These are phyloP conservation scores for Galeopterus variegatus DNA, from an alignment of 2,113 vertebrate species.

Conservation along the genomic window DNA sequence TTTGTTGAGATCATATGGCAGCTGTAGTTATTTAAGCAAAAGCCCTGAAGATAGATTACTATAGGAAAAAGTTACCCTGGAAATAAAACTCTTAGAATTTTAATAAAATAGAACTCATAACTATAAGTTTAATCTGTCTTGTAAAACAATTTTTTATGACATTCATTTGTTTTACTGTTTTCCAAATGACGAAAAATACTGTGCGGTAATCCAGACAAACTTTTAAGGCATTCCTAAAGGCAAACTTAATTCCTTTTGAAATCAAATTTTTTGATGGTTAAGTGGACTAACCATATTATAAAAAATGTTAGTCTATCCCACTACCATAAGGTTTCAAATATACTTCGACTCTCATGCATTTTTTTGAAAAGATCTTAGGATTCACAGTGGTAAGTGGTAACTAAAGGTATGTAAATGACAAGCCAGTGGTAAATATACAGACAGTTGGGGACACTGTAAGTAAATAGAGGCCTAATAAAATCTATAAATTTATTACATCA, in stretches of 20 bases:
- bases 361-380: background rate
- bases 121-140: slow-evolving; percentile 45
- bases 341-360: background rate
- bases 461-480: background rate
- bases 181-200: slow-evolving; percentile 28
- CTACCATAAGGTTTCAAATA: background rate
- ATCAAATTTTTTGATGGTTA: background rate
- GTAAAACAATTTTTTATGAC: background rate
- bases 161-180: background rate
- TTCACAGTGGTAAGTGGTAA: background rate
- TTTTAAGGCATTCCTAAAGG: background rate
- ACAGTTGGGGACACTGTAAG: background rate
- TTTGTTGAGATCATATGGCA: background rate
- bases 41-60: background rate
- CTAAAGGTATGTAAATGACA: background rate
- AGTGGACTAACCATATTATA: background rate
- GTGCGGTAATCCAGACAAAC: background rate
- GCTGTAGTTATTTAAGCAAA: slow-evolving; percentile 29
- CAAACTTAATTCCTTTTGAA: background rate
- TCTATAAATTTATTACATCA: background rate
- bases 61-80: background rate
- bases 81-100: slow-evolving; percentile 46
- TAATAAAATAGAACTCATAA: slow-evolving; percentile 42
- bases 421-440: background rate
- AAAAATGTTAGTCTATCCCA: background rate